Evolutionary conservation across 1,140 invertebrate genomes (phyloP), one percentile per base, ranked within the genome.

Genomic region (Lineus longissimus): DNA sequence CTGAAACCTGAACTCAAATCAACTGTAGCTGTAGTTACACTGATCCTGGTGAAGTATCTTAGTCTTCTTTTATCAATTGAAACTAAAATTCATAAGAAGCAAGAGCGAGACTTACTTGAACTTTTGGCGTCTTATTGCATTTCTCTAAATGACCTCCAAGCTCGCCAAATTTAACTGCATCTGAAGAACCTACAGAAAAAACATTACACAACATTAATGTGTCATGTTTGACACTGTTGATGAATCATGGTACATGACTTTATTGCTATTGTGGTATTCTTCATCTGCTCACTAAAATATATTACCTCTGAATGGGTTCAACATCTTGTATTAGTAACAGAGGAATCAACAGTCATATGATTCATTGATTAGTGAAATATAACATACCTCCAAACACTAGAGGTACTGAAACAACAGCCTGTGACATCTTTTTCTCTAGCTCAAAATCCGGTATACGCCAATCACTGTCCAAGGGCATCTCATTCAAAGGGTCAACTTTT

Each of bases 401-500:
- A 59, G 76, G 76, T 47, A 78, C 68, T 47, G 56, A 61, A 13
- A 61, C 72, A 22, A 25, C 56, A 11, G 65, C 43, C 15, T 63
- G 27, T 25, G 73, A 70, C 67, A 78, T 63, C 47, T 71, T 69
- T 33, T 69, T 69, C 25, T 78, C 76, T 11, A 76, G 31, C 2
- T 73, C 67, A 61, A 65, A 47, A 64, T 77, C 73, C 33, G 65
- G 56, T 22, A 77, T 57, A 33, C 65, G 68, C 76, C 76, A 78
- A 55, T 75, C 73, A 45, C 55, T 13, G 13, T 59, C 40, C 31
- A 78, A 60, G 15, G 70, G 58, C 19, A 63, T 61, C 57, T 72
- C 69, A 66, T 62, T 76, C 13, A 78, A 56, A 25, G 74, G 76
- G 62, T 78, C 76, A 69, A 72, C 59, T 60, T 77, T 78, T 4